Evolutionary conservation across 2,797 vertebrate genomes (phyloP).

Genomic region (Neosalanx taihuensis): DNA sequence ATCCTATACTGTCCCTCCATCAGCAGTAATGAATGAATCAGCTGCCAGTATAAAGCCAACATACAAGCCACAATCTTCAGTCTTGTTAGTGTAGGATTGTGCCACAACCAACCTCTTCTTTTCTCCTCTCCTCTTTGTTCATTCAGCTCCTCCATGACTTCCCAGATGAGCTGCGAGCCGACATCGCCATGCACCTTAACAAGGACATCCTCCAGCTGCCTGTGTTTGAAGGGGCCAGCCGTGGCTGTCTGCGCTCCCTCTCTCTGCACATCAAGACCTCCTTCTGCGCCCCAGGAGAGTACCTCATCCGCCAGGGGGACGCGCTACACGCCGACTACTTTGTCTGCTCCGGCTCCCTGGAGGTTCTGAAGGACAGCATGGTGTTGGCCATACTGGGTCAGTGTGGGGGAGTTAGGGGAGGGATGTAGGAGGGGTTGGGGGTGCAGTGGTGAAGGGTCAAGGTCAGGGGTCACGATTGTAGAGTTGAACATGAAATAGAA

Average conservation of each 20-base stretch:
- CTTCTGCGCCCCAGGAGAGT: constrained; percentile 94
- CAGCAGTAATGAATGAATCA: too few species aligned
- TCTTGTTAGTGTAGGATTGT: too few species aligned
- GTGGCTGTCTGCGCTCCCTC: constrained; percentile 91
- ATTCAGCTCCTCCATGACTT: constrained; percentile 92
- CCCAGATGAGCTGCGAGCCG: constrained; percentile 92
- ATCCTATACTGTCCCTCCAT: too few species aligned
- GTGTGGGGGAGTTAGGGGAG: constrained; percentile 32
- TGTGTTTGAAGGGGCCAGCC: constrained; percentile 88
- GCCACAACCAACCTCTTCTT: constrained; percentile 9
- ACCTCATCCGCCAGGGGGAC: constrained; percentile 90
- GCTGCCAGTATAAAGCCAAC: too few species aligned
- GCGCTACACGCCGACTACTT: constrained; percentile 94
- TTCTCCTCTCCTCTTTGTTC: constrained; percentile 18
- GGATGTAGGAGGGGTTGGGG: neutral
- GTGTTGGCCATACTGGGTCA: constrained; percentile 94
- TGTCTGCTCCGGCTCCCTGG: constrained; percentile 93
- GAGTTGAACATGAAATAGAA: neutral
- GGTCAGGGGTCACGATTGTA: neutral
- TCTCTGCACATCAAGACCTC: constrained; percentile 96
- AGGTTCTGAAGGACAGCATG: constrained; percentile 90
- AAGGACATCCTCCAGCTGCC: constrained; percentile 97
- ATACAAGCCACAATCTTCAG: too few species aligned
- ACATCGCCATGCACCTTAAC: constrained; percentile 97
- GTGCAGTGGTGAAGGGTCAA: neutral